Evolutionary conservation across 2,888 invertebrate genomes (phyloP).

Genomic region (Ernsta delagoae): DNA sequence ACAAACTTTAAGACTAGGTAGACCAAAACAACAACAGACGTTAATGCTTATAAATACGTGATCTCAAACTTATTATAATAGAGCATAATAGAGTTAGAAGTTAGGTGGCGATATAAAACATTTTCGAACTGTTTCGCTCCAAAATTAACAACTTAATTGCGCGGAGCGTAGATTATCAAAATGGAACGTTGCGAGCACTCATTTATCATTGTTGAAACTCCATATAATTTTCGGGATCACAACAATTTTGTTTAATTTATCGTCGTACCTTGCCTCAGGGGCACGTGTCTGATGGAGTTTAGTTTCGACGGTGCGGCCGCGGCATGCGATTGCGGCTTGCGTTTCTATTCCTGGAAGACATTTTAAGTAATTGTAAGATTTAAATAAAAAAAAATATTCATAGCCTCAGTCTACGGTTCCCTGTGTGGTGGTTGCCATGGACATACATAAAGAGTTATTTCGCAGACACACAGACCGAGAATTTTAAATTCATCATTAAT

Average conservation of each 20-base stretch:
- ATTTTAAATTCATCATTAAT: no score
- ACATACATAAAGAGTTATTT: no score
- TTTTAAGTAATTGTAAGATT: no score
- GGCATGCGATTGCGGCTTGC: slow-evolving; percentile 13
- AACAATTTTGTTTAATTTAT: slow-evolving; percentile 62
- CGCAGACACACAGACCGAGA: no score
- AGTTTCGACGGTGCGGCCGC: not conserved
- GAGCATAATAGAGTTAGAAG: slow-evolving; percentile 3
- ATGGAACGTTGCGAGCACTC: slow-evolving; percentile 42
- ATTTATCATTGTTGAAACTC: slow-evolving; percentile 55
- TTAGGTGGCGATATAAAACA: slow-evolving; percentile 32
- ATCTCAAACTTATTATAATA: slow-evolving; percentile 23
- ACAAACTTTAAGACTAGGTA: not conserved
- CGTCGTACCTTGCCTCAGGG: slow-evolving; percentile 49
- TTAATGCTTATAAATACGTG: slow-evolving; percentile 14
- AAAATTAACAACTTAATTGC: slow-evolving; percentile 51
- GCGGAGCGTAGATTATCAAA: slow-evolving; percentile 49
- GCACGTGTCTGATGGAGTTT: slow-evolving; percentile 37
- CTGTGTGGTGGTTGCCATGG: no score
- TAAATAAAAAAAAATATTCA: no score
- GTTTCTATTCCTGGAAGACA: not conserved
- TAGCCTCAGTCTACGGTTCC: no score
- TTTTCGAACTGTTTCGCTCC: slow-evolving; percentile 31
- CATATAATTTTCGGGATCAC: slow-evolving; percentile 55
- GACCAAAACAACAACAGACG: slow-evolving; percentile 7